Evolutionary conservation across 2,113 vertebrate species (phyloP).

Genomic region (Tursiops truncatus): DNA sequence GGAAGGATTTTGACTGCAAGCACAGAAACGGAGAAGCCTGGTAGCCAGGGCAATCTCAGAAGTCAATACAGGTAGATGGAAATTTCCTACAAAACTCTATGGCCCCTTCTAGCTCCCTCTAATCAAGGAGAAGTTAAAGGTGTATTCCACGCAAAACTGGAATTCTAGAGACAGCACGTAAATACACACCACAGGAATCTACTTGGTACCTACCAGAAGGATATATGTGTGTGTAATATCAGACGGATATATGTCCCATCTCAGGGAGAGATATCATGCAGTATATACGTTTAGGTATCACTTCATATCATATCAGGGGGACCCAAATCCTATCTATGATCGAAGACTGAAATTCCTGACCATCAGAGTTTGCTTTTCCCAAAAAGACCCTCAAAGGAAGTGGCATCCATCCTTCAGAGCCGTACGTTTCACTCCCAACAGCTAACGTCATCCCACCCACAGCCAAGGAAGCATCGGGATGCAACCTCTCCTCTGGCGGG

Average conservation of each 20-base stretch:
- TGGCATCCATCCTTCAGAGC: not conserved
- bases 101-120: not conserved
- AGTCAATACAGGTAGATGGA: not conserved
- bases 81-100: not conserved
- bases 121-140: not conserved
- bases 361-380: not conserved
- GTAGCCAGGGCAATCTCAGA: not conserved
- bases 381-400: not conserved
- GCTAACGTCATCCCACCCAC: not conserved
- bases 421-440: not conserved
- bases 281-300: not conserved
- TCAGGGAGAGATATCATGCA: not conserved
- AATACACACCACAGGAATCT: not conserved
- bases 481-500: not conserved
- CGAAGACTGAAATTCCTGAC: not conserved
- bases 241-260: not conserved
- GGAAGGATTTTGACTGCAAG: not conserved
- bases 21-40: not conserved
- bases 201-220: not conserved
- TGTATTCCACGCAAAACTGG: not conserved
- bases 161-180: not conserved
- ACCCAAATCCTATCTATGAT: not conserved
- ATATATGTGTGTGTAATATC: not conserved
- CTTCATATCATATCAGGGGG: not conserved
- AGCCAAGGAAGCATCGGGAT: not conserved